Conservation (phyloP, 2,888 invertebrate species). For the Drosophila seclusa region DNA sequence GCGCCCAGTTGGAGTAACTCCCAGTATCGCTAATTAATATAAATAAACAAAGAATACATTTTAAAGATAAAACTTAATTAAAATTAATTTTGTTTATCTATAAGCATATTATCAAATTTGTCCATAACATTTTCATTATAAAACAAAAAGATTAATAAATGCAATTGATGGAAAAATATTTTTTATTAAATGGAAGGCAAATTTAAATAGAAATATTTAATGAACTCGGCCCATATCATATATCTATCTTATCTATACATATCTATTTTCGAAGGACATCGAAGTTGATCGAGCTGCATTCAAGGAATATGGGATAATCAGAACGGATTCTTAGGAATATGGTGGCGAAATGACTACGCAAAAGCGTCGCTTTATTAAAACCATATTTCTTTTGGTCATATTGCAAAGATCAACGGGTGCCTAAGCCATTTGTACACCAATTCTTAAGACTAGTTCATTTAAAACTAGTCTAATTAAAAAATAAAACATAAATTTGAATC, state of each 20-base stretch:
- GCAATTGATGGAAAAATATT: not conserved
- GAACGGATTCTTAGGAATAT: not conserved
- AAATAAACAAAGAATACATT: not conserved
- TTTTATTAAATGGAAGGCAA: too few species aligned
- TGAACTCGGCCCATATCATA: not conserved
- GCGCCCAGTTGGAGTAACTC: slow-evolving; percentile 47
- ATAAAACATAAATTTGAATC: slow-evolving; percentile 31
- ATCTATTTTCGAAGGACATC: not conserved
- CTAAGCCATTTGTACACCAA: not conserved
- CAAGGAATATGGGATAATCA: not conserved
- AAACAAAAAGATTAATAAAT: not conserved
- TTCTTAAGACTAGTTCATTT: not conserved
- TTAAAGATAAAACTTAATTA: not conserved
- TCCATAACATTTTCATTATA: too few species aligned
- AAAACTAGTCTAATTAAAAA: not conserved
- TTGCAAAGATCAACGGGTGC: not conserved
- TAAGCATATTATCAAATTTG: too few species aligned
- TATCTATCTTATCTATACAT: too few species aligned
- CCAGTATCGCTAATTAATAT: not conserved
- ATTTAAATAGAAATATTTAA: not conserved
- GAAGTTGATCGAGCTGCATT: not conserved
- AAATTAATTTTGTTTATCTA: not conserved
- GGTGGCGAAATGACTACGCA: not conserved
- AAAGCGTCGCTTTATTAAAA: not conserved
- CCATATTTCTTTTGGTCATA: not conserved